Evolutionary conservation across 2,888 invertebrate genomes (phyloP), one percentile per base, ranked within the genome.

Genomic region (Chaetoderma sp.): DNA sequence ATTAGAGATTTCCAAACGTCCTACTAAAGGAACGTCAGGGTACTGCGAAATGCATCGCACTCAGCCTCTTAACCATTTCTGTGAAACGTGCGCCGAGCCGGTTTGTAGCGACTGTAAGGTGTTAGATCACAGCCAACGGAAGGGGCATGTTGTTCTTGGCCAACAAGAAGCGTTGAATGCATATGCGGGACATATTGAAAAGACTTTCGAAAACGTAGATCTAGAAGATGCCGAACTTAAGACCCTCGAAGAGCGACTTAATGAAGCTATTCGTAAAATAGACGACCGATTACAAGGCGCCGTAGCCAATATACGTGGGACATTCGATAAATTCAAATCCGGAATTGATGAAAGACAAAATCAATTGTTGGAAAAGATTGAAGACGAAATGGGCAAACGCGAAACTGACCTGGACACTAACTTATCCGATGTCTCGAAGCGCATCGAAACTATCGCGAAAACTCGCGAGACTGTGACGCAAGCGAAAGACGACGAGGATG

Each of bases 31-130:
- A 2, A 79, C 80, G 59, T 73, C 80, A 1, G 75, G 78, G 39
- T 81, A 79, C 63, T 83, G 82, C 68, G 59, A 74, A 21, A 79
- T 77, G 63, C 82, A 83, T 57, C 78, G 80, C 60, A 67, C 81
- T 67, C 82, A 83, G 67, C 80, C 80, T 0, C 67, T 81, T 57
- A 80, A 81, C 73, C 81, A 81, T 65, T 83, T 83, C 74, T 83
- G 82, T 67, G 81, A 82, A 67, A 80, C 80, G 0, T 82, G 82
- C 64, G 78, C 79, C 62, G 68, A 70, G 49, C 80, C 82, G 1
- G 80, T 82, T 16, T 82, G 82, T 60, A 78, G 80, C 67, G 82
- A 82, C 64, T 82, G 82, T 44, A 82, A 80, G 1, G 80, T 82
- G 10, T 70, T 82, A 33, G 82, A 82, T 56, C 82, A 82, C 69